Base-by-base conservation (phyloP, 2,888 invertebrate genomes). In the Celastrina argiolus region DNA sequence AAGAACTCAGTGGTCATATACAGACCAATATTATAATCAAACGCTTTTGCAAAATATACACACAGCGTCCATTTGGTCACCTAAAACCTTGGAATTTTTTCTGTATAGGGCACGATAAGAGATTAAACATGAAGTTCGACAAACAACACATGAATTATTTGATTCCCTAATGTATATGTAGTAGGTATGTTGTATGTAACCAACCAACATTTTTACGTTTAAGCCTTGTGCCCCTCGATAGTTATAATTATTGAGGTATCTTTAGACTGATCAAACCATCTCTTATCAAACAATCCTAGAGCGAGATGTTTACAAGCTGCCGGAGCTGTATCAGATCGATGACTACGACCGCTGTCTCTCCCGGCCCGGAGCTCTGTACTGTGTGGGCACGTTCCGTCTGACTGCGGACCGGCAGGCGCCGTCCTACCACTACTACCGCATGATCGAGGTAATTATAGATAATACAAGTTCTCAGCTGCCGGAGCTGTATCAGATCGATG, bases 321-420 rank as follows among this genome's bases (percentile, higher is more conserved):
- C 88, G 18, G 80, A 79, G 3, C 76, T 88, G 70, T 88, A 80
- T 77, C 83, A 82, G 71, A 75, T 87, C 76, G 87, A 88, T 66
- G 81, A 86, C 74, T 74, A n/a, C 14, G 58, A 2, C 31, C 31
- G 5, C 18, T 34, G n/a, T 34, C 3, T 6, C 28, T 14, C 28
- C 63, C 39, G 16, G 14, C 18, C 26, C 26, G 41, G 8, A 14
- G n/a, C 26, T 22, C 16, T 59, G 31, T 59, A 34, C 14, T 16
- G 42, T 16, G 16, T 18, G 42, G 42, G 16, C 8, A n/a, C 10
- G 12, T 34, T 61, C 18, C 18, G 10, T 10, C 61, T 12, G 36
- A 18, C 18, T n/a, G 34, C 36, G 31, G 10, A n/a, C 34, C 68
- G 81, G 81, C 73, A 73, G 76, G 63, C 74, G 68, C 41, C 69